Evolutionary conservation across 2,797 vertebrate species (phyloP).

Genomic region (Semotilus atromaculatus): DNA sequence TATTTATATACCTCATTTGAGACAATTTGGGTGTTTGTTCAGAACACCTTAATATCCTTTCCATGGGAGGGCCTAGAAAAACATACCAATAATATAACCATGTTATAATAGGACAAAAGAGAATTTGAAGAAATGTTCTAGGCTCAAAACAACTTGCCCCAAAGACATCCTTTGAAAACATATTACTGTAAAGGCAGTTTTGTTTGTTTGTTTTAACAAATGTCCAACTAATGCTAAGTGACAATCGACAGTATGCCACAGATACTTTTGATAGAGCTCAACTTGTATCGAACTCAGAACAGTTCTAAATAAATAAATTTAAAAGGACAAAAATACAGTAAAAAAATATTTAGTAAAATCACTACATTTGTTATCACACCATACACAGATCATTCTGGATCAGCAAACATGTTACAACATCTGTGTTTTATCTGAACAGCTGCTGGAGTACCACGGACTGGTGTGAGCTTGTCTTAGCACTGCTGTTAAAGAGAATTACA

Average conservation of each 20-base stretch:
- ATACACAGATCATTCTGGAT: neutral
- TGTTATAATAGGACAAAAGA: neutral
- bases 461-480: constrained; percentile 30
- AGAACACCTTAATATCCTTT: constrained; percentile 22
- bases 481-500: constrained; percentile 12
- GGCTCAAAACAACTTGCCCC: neutral
- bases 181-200: neutral
- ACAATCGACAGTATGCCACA: neutral
- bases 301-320: neutral
- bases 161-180: neutral
- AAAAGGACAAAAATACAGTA: neutral
- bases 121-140: neutral
- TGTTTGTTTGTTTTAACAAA: neutral
- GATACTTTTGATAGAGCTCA: neutral
- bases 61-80: neutral
- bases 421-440: constrained; percentile 30
- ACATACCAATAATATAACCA: constrained; percentile 4
- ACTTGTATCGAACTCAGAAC: neutral
- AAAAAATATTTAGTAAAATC: neutral
- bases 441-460: constrained; percentile 23
- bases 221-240: neutral
- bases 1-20: constrained; percentile 41
- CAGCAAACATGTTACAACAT: constrained; percentile 23
- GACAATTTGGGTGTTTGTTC: constrained; percentile 12
- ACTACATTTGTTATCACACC: neutral